Evolutionary conservation across 2,113 vertebrate genomes (phyloP), one percentile per base, ranked within the genome.

Genomic region (Lepidothrix coronata): DNA sequence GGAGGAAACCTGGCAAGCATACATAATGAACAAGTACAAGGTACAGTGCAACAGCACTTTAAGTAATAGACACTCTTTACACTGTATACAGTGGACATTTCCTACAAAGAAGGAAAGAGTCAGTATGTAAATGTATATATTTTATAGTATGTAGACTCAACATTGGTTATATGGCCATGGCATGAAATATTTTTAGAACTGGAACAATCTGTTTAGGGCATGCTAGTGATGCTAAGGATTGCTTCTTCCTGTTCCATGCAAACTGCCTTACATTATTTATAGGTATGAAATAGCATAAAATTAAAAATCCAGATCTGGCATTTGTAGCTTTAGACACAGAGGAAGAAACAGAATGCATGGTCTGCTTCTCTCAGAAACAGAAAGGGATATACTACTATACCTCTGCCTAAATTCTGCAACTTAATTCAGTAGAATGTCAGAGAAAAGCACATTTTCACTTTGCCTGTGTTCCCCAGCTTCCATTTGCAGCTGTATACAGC

Each of bases 1-100:
- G 98, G 98, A 95, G 99, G 99, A 95, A 98, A 99, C 85, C 95
- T 99, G 75, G 98, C 95, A 4, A 98, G 98, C 48, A 96, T 99
- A 96, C 59, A 18, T 43, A 98, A 85, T 48, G 97, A 98, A 33
- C 95, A 90, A 93, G 98, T 98, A 66, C 99, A 99, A 98, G 98
- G 99, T 99, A 93, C 41, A 94, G 73, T 70, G 21, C 37, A 68
- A n/a, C 11, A 55, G 13, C 9, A 5, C 31, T 71, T 55, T 18
- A 52, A 24, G 27, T 48, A 71, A 78, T 4, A 86, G n/a, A 41
- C 1, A 72, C 27, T 10, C 24, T 81, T 89, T 92, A 25, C 3
- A 39, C 33, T 55, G 12, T 55, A 58, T 18, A 33, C 8, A 79
- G 9, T 14, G 35, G 15, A n/a, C 5, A 63, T 51, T 71, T 85